phyloP scores from a whole-genome alignment of 2,797 vertebrate genomes.

The Darevskia mixta region DNA sequence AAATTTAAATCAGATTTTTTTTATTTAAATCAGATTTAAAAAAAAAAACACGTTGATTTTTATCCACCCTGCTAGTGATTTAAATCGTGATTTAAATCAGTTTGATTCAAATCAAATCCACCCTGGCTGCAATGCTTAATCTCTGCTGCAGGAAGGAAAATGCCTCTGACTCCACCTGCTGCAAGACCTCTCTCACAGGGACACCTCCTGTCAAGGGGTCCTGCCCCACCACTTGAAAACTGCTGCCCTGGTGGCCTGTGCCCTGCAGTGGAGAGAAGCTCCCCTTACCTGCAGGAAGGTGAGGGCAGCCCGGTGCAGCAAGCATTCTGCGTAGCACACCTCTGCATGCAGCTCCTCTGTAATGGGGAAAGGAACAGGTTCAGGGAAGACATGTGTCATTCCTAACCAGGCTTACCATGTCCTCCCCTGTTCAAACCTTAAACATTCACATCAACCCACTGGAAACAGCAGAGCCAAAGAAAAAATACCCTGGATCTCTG shows the following conservation, averaged over 20 bases:
- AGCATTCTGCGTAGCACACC: slow-evolving; percentile 87
- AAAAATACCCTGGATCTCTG: not conserved
- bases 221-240: not conserved
- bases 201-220: no score
- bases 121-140: not conserved
- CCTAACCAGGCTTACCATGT: not conserved
- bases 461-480: not conserved
- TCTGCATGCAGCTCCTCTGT: slow-evolving; percentile 89
- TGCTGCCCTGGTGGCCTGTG: not conserved
- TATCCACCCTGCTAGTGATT: no score
- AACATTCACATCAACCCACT: not conserved
- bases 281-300: slow-evolving; percentile 86
- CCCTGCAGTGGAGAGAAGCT: not conserved
- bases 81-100: no score
- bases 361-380: slow-evolving; percentile 9
- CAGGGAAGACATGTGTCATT: not conserved
- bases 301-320: slow-evolving; percentile 87
- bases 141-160: not conserved
- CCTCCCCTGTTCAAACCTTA: not conserved
- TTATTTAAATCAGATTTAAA: no score
- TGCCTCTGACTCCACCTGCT: not conserved
- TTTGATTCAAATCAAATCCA: no score
- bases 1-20: no score
- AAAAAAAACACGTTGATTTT: no score
- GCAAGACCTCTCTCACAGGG: no score